Conservation (phyloP, 2,113 vertebrate species). For the Lamprotornis superbus region DNA sequence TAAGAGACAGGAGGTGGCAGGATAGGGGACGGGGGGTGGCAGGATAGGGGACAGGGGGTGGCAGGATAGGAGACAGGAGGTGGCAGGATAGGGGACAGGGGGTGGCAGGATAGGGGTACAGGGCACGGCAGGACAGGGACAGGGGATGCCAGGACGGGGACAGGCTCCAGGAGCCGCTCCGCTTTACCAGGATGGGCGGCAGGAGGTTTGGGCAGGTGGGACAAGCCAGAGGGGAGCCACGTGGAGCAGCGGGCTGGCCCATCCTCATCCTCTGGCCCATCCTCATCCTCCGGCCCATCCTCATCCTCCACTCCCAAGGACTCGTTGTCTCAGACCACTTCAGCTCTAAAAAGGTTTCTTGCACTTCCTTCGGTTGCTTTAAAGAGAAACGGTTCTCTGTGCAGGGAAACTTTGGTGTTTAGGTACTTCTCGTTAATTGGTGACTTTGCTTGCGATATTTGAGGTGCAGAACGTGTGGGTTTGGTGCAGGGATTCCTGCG, state of each 20-base stretch:
- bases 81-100: too few species aligned
- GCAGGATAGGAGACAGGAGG: too few species aligned
- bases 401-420: not conserved
- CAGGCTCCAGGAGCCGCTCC: accelerated
- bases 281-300: not conserved
- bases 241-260: not conserved
- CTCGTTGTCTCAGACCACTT: accelerated
- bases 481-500: not conserved
- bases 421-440: accelerated
- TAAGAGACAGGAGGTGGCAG: too few species aligned
- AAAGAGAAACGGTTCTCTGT: not conserved
- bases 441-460: accelerated
- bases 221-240: not conserved
- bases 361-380: accelerated
- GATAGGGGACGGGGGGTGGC: too few species aligned
- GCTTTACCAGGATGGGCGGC: accelerated
- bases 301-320: not conserved
- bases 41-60: too few species aligned
- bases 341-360: not conserved
- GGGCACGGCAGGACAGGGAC: too few species aligned
- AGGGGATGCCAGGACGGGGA: not conserved
- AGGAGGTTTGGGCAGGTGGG: not conserved
- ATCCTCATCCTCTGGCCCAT: not conserved
- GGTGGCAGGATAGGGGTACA: too few species aligned
- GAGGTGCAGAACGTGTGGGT: accelerated